Evolutionary conservation across 2,888 invertebrate genomes (phyloP).

Genomic region (Zhuqinia jingwanae): DNA sequence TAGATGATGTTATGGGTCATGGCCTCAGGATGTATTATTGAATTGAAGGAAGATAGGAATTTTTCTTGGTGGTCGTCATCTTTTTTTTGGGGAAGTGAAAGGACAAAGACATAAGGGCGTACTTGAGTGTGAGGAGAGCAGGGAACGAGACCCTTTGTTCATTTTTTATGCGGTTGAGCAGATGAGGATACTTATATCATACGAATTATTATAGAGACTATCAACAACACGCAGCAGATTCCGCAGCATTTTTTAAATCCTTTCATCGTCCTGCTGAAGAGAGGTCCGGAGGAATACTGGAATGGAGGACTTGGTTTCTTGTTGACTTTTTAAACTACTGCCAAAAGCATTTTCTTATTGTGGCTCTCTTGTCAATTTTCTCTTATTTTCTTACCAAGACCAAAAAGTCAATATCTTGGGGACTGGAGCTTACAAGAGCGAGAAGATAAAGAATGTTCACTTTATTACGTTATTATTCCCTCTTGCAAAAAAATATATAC

Average conservation of each 20-base stretch:
- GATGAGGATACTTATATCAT: background rate
- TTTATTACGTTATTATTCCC: background rate
- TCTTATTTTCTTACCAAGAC: conserved; percentile 7
- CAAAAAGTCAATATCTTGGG: conserved; percentile 23
- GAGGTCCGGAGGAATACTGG: background rate
- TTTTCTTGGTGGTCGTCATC: background rate
- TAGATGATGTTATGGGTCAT: background rate
- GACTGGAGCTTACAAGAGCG: no score
- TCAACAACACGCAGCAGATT: no score
- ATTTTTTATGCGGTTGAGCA: background rate
- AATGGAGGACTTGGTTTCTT: background rate
- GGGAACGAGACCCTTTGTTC: background rate
- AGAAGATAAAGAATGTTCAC: no score
- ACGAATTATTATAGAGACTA: no score
- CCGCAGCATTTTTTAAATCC: no score
- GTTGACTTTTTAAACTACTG: conserved; percentile 9
- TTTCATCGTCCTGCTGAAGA: background rate
- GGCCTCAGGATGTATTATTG: conserved; percentile 19
- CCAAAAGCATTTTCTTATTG: no score
- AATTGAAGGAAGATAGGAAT: conserved; percentile 19
- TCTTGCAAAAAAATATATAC: background rate
- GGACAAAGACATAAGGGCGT: background rate
- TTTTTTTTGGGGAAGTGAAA: background rate
- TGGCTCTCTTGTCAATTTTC: background rate
- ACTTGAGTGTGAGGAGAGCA: background rate